A percentile compares a stretch with the other conserved stretches of the same genome.
phyloP scores from a whole-genome alignment of 2,113 vertebrate species.

The Menidia beryllina region DNA sequence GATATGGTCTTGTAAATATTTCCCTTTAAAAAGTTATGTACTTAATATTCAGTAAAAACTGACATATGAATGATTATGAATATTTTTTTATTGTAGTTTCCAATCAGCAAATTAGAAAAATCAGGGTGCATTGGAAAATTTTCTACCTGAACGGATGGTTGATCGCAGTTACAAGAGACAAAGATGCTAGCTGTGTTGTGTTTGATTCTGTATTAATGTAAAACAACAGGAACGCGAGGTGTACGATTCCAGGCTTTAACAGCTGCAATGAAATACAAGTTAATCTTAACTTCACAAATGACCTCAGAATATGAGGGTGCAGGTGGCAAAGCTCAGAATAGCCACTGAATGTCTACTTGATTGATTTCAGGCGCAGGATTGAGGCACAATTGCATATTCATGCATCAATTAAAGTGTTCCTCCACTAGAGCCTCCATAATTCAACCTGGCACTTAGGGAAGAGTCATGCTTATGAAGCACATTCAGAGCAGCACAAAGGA shows the following conservation, averaged over 20 bases:
- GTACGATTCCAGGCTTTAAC: constrained; percentile 14
- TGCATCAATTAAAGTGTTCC: constrained; percentile 71
- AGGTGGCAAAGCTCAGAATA: constrained; percentile 62
- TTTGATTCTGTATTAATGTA: constrained; percentile 18
- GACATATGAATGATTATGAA: neutral
- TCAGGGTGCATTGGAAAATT: neutral
- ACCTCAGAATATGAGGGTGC: constrained; percentile 38
- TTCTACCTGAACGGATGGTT: neutral
- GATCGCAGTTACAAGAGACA: constrained; percentile 24
- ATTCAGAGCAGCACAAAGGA: constrained; percentile 47
- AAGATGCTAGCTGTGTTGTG: constrained; percentile 25
- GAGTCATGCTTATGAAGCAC: constrained; percentile 56
- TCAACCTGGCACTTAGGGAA: constrained; percentile 57
- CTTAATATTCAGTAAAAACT: neutral
- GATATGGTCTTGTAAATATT: no score
- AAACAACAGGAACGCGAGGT: constrained; percentile 26
- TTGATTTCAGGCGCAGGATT: constrained; percentile 72
- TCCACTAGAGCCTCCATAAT: constrained; percentile 55
- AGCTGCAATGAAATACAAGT: constrained; percentile 31
- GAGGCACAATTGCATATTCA: constrained; percentile 75
- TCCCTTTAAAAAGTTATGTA: neutral
- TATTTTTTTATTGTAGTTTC: constrained; percentile 6
- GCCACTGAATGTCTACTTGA: constrained; percentile 61
- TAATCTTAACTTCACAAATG: constrained; percentile 34
- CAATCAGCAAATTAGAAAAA: constrained; percentile 1